phyloP scores from a whole-genome alignment of 1,140 invertebrate genomes.

The Sinonovacula constricta region DNA sequence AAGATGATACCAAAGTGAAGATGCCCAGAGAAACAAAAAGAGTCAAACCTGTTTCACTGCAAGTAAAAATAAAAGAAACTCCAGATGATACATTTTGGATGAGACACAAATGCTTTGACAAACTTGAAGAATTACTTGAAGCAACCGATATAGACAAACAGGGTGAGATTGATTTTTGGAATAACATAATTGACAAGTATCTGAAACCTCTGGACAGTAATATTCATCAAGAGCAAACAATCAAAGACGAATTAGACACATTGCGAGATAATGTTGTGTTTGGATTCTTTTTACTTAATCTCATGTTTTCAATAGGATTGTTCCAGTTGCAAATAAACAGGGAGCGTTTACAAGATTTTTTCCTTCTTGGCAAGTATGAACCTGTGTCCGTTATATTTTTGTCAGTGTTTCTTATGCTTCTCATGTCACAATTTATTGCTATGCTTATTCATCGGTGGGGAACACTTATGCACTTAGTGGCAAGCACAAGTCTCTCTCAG shows the following conservation, averaged over 20 bases:
- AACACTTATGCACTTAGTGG: constrained; percentile 97
- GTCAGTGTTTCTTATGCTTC: constrained; percentile 76
- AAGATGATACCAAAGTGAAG: not conserved
- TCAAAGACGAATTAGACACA: constrained; percentile 53
- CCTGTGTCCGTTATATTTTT: constrained; percentile 62
- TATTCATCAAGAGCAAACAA: constrained; percentile 74
- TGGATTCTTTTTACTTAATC: constrained; percentile 69
- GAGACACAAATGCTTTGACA: constrained; percentile 2
- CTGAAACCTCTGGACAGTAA: constrained; percentile 62
- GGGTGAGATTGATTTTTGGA: constrained; percentile 42
- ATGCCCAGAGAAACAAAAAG: not conserved
- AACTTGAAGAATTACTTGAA: not conserved
- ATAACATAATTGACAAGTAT: constrained; percentile 60
- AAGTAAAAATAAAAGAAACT: not conserved
- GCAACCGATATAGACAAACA: not conserved
- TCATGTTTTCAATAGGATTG: constrained; percentile 69
- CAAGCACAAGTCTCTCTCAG: constrained; percentile 84
- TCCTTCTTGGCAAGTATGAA: constrained; percentile 46
- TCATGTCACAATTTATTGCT: constrained; percentile 78
- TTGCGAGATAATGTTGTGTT: constrained; percentile 70
- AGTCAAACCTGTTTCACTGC: not conserved
- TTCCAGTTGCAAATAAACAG: constrained; percentile 64
- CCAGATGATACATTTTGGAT: constrained; percentile 11
- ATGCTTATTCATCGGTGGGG: constrained; percentile 87
- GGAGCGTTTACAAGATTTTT: constrained; percentile 32